These are phyloP conservation scores for Stigmatopora argus DNA, from an alignment of 2,113 vertebrate species.

Conservation along the genomic window DNA sequence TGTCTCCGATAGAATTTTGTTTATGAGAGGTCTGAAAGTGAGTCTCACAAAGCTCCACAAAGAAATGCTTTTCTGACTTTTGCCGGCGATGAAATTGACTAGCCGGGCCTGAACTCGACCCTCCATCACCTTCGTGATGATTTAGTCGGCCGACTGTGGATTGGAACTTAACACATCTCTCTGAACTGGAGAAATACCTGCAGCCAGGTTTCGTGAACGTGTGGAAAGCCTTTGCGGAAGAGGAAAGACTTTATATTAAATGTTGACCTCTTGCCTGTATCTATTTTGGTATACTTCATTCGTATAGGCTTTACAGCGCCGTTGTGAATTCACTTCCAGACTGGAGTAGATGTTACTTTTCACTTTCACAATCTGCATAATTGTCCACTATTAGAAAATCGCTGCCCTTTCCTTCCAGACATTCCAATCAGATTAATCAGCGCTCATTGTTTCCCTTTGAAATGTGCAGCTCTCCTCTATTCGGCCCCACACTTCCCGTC, in stretches of 20 bases:
- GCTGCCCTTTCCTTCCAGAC: constrained; percentile 2
- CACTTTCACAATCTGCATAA: constrained; percentile 5
- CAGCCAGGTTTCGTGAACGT: not conserved
- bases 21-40: not conserved
- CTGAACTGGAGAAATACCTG: constrained; percentile 4
- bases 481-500: constrained; percentile 22
- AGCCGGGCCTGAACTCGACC: not conserved
- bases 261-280: not conserved
- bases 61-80: constrained; percentile 13
- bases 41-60: constrained; percentile 6
- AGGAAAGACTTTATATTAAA: not conserved
- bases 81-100: constrained; percentile 3
- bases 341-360: not conserved
- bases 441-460: constrained; percentile 7
- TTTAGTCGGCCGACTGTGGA: constrained; percentile 7
- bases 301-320: not conserved
- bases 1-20: not conserved
- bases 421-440: constrained; percentile 10
- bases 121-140: constrained; percentile 3
- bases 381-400: not conserved
- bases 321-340: not conserved
- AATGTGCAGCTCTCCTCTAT: constrained; percentile 11
- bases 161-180: not conserved
- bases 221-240: not conserved
- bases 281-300: not conserved